Percentiles rank a stretch among this genome's conserved stretches.
These are phyloP conservation scores for Rhingia campestris DNA, from an alignment of 2,888 invertebrate genomes.

Conservation along the genomic window DNA sequence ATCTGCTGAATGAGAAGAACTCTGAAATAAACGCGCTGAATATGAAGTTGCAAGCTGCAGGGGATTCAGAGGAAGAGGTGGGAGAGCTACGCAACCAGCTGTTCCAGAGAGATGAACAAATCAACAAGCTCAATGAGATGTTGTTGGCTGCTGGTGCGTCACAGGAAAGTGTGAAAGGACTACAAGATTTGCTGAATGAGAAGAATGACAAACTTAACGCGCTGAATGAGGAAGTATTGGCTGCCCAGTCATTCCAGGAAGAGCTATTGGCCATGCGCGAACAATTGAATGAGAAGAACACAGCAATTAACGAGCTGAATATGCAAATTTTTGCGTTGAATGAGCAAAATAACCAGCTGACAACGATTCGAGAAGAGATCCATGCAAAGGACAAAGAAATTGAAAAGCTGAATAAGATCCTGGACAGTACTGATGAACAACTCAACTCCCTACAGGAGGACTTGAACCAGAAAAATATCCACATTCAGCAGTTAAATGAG, in stretches of 20 bases:
- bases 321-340: neutral
- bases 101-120: neutral
- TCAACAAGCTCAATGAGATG: conserved; percentile 1
- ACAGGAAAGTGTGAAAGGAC: conserved; percentile 26
- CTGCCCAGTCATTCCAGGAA: conserved; percentile 27
- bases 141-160: neutral
- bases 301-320: conserved; percentile 48
- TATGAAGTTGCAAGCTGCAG: neutral
- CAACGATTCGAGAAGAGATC: conserved; percentile 48
- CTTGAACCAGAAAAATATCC: conserved; percentile 82
- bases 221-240: conserved; percentile 14
- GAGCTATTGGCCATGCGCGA: conserved; percentile 30
- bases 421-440: conserved; percentile 54
- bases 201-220: conserved; percentile 50
- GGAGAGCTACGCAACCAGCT: conserved; percentile 43
- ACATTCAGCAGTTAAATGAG: conserved; percentile 83
- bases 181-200: conserved; percentile 52
- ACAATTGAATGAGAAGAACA: conserved; percentile 38
- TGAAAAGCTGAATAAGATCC: conserved; percentile 54
- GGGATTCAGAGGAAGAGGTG: conserved; percentile 27
- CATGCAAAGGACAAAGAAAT: conserved; percentile 59
- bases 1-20: conserved; percentile 54
- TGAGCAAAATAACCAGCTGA: conserved; percentile 33
- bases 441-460: conserved; percentile 81
- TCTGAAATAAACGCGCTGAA: conserved; percentile 3